A percentile compares a stretch with the other conserved stretches of the same genome.
Conservation (phyloP, 1,140 invertebrate genomes). For the Hylyphantes graminicola region DNA sequence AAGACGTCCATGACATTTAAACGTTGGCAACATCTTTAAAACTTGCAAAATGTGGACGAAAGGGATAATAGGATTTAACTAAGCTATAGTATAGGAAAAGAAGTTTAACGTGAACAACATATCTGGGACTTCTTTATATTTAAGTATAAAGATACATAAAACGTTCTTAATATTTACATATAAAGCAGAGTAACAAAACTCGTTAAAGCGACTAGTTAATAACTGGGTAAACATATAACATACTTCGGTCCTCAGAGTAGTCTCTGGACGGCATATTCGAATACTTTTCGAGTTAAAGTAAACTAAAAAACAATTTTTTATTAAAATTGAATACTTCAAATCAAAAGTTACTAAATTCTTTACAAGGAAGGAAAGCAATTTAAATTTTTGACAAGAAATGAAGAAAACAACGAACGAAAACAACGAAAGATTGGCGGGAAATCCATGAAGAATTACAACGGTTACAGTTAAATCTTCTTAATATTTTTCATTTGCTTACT, state of each 20-base stretch:
- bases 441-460: not conserved
- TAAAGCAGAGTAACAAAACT: not conserved
- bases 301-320: not conserved
- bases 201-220: not conserved
- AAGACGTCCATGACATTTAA: too few species aligned
- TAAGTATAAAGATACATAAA: not conserved
- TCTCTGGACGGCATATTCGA: slow-evolving; percentile 26
- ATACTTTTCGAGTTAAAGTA: not conserved
- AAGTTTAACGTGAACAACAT: not conserved
- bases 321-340: not conserved
- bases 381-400: not conserved
- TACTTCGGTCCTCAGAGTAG: slow-evolving; percentile 33
- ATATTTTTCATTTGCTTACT: too few species aligned
- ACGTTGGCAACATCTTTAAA: too few species aligned
- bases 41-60: not conserved
- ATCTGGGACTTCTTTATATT: not conserved
- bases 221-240: not conserved
- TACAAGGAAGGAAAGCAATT: not conserved
- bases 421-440: not conserved
- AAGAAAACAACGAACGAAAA: not conserved
- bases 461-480: too few species aligned
- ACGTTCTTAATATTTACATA: not conserved
- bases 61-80: not conserved
- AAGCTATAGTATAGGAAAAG: not conserved
- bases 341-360: not conserved